A percentile compares a stretch with the other conserved stretches of the same genome.
These are phyloP conservation scores for Rhineura floridana DNA, from an alignment of 2,113 vertebrate species.

Conservation along the genomic window DNA sequence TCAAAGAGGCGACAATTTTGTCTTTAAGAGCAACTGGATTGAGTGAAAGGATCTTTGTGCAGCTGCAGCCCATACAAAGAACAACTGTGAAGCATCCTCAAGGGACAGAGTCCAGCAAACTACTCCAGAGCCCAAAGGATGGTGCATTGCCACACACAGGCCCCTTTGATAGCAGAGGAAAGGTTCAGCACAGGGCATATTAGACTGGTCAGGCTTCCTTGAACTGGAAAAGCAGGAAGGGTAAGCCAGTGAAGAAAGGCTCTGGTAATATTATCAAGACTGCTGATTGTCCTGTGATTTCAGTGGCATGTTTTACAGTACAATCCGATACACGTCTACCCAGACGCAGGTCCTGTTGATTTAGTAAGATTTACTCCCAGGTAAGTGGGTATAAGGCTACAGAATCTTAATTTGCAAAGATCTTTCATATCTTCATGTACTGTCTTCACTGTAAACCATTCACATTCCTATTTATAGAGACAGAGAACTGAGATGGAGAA, in stretches of 20 bases:
- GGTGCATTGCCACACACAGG: background rate
- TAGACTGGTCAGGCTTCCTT: background rate
- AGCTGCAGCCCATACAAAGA: background rate
- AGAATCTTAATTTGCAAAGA: background rate
- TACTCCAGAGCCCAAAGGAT: background rate
- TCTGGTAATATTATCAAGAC: background rate
- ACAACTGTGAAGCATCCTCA: background rate
- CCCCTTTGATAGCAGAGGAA: background rate
- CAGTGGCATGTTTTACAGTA: background rate
- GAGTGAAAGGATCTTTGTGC: constrained; percentile 19
- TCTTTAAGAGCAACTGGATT: background rate
- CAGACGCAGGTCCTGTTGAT: background rate
- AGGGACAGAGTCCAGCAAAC: background rate
- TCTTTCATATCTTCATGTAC: background rate
- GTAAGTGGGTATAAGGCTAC: background rate
- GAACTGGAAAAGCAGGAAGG: background rate
- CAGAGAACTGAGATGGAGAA: background rate
- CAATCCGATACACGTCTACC: background rate
- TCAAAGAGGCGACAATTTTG: background rate
- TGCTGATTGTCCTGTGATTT: background rate
- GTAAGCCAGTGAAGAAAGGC: too few species aligned
- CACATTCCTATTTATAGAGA: background rate
- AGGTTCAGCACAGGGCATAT: background rate
- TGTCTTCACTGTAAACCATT: too few species aligned
- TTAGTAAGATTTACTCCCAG: background rate